Percentiles rank a stretch among this genome's conserved stretches.
Conservation (phyloP, 1,140 invertebrate genomes). For the Drosophila kikkawai region DNA sequence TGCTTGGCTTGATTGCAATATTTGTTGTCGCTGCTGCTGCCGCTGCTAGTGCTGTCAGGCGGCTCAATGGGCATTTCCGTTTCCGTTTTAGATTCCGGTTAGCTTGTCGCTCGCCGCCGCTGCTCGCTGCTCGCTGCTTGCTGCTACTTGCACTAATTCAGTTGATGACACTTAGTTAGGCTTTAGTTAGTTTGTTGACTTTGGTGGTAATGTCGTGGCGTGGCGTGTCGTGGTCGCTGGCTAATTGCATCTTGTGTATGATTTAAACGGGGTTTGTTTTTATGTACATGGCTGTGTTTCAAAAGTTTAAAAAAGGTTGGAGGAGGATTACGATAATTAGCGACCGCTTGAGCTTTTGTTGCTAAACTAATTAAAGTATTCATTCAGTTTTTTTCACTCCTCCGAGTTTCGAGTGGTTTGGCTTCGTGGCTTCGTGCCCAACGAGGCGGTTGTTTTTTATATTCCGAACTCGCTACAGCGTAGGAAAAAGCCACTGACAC, state of each 20-base stretch:
- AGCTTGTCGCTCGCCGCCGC: slow-evolving; percentile 4
- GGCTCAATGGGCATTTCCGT: slow-evolving; percentile 73
- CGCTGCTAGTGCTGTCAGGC: slow-evolving; percentile 38
- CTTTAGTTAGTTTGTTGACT: slow-evolving; percentile 54
- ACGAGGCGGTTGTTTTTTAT: slow-evolving; percentile 69
- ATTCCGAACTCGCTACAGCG: slow-evolving; percentile 27
- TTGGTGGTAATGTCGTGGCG: slow-evolving; percentile 18
- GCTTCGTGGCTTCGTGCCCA: slow-evolving; percentile 65
- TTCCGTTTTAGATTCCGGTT: slow-evolving; percentile 39
- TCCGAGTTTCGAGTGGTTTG: slow-evolving; percentile 34
- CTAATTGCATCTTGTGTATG: slow-evolving; percentile 56
- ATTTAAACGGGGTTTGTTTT: slow-evolving; percentile 66
- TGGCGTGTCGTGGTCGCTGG: slow-evolving; percentile 40
- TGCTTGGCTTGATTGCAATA: slow-evolving; percentile 27
- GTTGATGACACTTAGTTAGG: slow-evolving; percentile 37
- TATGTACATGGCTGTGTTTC: slow-evolving; percentile 70
- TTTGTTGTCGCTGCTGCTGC: slow-evolving; percentile 26
- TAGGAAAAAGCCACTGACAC: slow-evolving; percentile 71
- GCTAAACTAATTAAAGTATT: slow-evolving; percentile 64
- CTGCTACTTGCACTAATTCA: slow-evolving; percentile 47
- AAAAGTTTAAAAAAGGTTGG: neutral
- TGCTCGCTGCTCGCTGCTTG: slow-evolving; percentile 5
- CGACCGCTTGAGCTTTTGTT: slow-evolving; percentile 43
- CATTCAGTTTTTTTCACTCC: slow-evolving; percentile 33
- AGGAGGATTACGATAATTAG: slow-evolving; percentile 11